A percentile compares a stretch with the other conserved stretches of the same genome.
phyloP scores from a whole-genome alignment of 2,888 invertebrate species.

The Coelinius sp. region DNA sequence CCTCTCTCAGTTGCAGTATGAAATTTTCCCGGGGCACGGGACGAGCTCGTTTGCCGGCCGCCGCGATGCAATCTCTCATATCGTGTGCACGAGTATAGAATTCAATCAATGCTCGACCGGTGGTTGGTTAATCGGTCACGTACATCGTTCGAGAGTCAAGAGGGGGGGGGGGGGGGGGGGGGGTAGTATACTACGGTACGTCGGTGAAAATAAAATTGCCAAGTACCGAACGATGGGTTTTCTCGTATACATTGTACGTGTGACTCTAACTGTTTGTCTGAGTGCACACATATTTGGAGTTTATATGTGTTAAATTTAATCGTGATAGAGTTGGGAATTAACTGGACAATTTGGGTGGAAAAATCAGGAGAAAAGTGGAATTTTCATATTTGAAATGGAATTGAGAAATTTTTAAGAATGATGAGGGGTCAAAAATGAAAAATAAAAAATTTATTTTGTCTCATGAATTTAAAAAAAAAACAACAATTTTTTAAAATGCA shows the following conservation, averaged over 20 bases:
- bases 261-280: constrained; percentile 29
- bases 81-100: constrained; percentile 40
- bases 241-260: neutral
- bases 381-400: neutral
- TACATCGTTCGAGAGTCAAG: constrained; percentile 19
- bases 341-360: neutral
- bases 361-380: neutral
- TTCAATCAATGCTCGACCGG: constrained; percentile 46
- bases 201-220: constrained; percentile 34
- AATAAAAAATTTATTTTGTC: too few relatives aligned
- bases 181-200: neutral
- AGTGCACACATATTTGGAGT: neutral
- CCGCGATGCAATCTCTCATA: constrained; percentile 44
- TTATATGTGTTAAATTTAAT: neutral
- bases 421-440: too few relatives aligned
- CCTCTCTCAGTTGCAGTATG: constrained; percentile 24
- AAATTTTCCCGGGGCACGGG: constrained; percentile 31
- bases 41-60: constrained; percentile 16
- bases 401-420: too few relatives aligned
- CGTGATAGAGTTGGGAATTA: neutral
- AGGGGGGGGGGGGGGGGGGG: neutral
- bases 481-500: too few relatives aligned
- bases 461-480: too few relatives aligned
- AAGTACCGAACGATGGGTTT: constrained; percentile 4
- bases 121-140: constrained; percentile 42